These are phyloP conservation scores for Sminthurides bifidus DNA, from an alignment of 1,140 invertebrate species.

Conservation along the genomic window DNA sequence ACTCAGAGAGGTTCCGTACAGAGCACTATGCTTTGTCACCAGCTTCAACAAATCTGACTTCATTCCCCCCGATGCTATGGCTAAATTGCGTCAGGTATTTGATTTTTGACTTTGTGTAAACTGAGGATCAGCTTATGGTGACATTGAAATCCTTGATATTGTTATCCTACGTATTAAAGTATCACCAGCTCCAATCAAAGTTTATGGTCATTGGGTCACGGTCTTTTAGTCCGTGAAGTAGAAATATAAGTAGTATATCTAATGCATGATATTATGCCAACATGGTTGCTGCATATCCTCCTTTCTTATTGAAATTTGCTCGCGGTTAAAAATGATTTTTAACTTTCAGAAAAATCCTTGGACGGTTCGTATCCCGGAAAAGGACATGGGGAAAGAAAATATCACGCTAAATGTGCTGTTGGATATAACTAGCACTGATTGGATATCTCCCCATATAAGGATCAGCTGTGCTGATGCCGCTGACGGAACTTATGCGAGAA, in stretches of 20 bases:
- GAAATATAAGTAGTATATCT: neutral
- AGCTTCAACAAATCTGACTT: slow-evolving; percentile 74
- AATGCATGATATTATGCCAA: neutral
- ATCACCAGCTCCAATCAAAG: neutral
- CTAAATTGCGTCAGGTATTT: slow-evolving; percentile 79
- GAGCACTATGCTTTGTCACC: slow-evolving; percentile 82
- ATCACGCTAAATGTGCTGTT: slow-evolving; percentile 70
- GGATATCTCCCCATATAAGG: slow-evolving; percentile 61
- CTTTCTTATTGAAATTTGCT: slow-evolving; percentile 3
- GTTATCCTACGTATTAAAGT: neutral
- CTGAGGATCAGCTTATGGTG: neutral
- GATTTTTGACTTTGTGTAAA: slow-evolving; percentile 18
- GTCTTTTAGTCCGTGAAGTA: too few relatives aligned
- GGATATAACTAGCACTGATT: slow-evolving; percentile 49
- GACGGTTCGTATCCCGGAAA: slow-evolving; percentile 70
- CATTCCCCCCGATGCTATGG: slow-evolving; percentile 90
- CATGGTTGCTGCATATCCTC: neutral
- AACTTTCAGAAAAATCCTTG: slow-evolving; percentile 62
- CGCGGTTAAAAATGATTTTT: neutral
- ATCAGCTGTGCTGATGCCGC: slow-evolving; percentile 60
- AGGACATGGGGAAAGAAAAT: slow-evolving; percentile 67
- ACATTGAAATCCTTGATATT: neutral
- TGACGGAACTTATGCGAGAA: slow-evolving; percentile 62
- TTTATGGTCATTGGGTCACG: too few relatives aligned
- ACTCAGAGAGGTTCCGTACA: slow-evolving; percentile 73